Evolutionary conservation across 92 coral and sea anemone species (phyloP), one percentile per base, ranked within the genome.

Genomic region (Montipora capitata): DNA sequence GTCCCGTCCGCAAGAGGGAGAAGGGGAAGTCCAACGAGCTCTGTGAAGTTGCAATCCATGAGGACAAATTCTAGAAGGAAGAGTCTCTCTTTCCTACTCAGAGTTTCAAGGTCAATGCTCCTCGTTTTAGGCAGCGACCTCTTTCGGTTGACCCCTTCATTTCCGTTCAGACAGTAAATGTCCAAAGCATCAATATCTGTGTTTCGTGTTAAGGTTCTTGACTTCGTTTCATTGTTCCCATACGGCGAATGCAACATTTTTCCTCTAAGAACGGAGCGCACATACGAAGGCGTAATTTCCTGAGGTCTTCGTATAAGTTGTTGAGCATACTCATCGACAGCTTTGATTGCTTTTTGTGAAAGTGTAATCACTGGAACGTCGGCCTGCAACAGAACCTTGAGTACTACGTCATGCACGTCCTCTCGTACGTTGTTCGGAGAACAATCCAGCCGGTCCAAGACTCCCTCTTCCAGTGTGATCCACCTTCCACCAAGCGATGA

Each of bases 1-100:
- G 95, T 78, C 64, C 85, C 89, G 64, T 94, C 77, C 40, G 99
- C 97, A 20, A 97, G 92, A 9, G 99, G 99, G 0, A 97, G 95
- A 76, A 97, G 83, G 14, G 99, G 97, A 64, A 97, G 90, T 4
- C 98, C 99, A 8, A 56, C 85, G 40, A 97, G 87, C 4, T 94
- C 97, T 11, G 68, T 48, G 54, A 83, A 69, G 51, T 89, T 89
- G 62, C 93, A 90, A 90, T 96, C 98, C 75, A 87, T 93, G 67
- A 97, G 80, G 10, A 97, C 76, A 86, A 79, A 97, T 75, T 94
- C 93, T 38, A 97, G 92, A 81, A 97, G 86, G 40, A 56, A 76
- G 7, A 95, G 56, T 76, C 90, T 90, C 75, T 97, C 98, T 48
- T 80, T 62, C 67, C 90, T 85, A 72, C 90, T 95, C 17, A 95